Evolutionary conservation across 2,113 vertebrate species (phyloP).

Genomic region (Tympanuchus pallidicinctus): DNA sequence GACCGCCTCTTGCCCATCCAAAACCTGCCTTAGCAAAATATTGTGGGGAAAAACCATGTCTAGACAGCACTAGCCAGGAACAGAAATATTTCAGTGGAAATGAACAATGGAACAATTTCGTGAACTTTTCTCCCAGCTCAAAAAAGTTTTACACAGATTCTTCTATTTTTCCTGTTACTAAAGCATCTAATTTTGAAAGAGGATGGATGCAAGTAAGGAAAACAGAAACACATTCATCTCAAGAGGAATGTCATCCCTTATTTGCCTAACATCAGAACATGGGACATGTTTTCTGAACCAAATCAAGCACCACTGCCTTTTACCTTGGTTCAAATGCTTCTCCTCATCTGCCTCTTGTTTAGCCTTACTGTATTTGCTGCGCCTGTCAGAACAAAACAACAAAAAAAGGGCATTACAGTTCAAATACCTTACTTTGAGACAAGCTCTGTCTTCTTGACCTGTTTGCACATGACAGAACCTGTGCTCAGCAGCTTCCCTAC

Average conservation of each 20-base stretch:
- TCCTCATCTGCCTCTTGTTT: conserved; percentile 97
- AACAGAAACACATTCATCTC: background rate
- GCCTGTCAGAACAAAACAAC: conserved; percentile 76
- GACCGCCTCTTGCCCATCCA: background rate
- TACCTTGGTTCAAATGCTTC: conserved; percentile 97
- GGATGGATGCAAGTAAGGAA: background rate
- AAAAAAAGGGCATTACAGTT: background rate
- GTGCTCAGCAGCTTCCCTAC: background rate
- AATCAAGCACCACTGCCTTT: background rate
- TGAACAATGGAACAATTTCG: background rate
- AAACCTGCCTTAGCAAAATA: background rate
- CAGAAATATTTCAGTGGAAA: background rate
- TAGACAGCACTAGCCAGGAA: background rate
- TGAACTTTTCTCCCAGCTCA: background rate
- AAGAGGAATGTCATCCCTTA: background rate
- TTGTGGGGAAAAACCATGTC: background rate
- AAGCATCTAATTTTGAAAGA: background rate
- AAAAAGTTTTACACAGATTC: background rate
- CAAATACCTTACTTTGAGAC: background rate
- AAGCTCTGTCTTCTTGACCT: background rate
- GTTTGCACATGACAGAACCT: background rate
- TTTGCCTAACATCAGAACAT: background rate
- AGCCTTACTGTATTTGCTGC: conserved; percentile 96
- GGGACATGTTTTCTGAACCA: background rate
- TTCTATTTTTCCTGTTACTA: background rate